phyloP scores from a whole-genome alignment of 2,113 vertebrate genomes.

The Poecilia latipinna region DNA sequence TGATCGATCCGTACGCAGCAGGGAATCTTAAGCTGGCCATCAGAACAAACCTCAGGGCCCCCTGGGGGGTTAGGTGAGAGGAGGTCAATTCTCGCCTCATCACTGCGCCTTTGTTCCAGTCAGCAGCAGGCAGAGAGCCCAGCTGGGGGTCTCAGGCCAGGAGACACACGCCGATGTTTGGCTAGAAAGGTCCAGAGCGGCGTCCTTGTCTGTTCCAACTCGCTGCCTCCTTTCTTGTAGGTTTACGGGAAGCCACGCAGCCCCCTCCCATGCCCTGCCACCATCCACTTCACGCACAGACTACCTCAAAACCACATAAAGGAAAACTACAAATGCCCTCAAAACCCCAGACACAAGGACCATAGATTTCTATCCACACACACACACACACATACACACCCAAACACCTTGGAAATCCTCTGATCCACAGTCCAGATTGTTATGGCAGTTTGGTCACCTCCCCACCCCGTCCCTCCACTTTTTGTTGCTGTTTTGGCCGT shows the following conservation, averaged over 20 bases:
- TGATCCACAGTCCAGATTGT: slow-evolving; percentile 47
- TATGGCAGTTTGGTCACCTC: slow-evolving; percentile 37
- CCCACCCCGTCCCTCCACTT: neutral
- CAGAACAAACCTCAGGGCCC: slow-evolving; percentile 1
- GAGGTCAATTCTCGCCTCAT: slow-evolving; percentile 46
- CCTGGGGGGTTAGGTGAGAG: slow-evolving; percentile 39
- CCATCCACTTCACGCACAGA: slow-evolving; percentile 12
- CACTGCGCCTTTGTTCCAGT: slow-evolving; percentile 55
- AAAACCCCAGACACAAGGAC: slow-evolving; percentile 15
- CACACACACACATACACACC: neutral
- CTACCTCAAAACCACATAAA: neutral
- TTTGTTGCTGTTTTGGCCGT: slow-evolving; percentile 28
- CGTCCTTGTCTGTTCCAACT: slow-evolving; percentile 63
- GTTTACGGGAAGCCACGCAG: slow-evolving; percentile 46
- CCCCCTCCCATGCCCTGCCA: slow-evolving; percentile 11
- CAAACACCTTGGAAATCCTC: slow-evolving; percentile 13
- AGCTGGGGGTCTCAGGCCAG: slow-evolving; percentile 62
- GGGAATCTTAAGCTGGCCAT: slow-evolving; percentile 1
- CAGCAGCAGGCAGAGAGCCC: slow-evolving; percentile 32
- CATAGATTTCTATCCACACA: slow-evolving; percentile 6
- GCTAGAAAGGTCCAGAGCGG: slow-evolving; percentile 49
- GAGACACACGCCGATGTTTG: slow-evolving; percentile 71
- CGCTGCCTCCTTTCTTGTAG: slow-evolving; percentile 66
- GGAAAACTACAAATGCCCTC: neutral
- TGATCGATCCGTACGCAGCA: slow-evolving; percentile 27